phyloP scores from a whole-genome alignment of 2,113 vertebrate genomes.

The Symphodus melops region DNA sequence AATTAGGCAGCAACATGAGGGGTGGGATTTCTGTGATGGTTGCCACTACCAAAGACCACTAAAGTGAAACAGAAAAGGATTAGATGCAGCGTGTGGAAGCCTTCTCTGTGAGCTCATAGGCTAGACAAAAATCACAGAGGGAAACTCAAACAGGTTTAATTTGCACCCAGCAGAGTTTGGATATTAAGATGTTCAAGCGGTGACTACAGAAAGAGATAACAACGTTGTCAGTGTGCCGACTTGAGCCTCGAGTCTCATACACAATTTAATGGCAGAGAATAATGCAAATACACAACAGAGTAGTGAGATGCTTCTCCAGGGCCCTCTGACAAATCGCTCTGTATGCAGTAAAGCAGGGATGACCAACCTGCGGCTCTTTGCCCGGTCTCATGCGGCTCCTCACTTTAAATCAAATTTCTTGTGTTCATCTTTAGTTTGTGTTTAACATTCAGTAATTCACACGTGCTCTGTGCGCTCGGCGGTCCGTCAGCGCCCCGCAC shows the following conservation, averaged over 20 bases:
- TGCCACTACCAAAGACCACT: conserved; percentile 96
- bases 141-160: conserved; percentile 10
- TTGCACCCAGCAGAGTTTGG: conserved; percentile 14
- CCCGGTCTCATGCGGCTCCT: no score
- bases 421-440: no score
- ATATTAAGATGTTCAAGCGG: conserved; percentile 20
- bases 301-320: conserved; percentile 22
- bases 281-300: conserved; percentile 57
- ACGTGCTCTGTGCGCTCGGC: no score
- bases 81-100: background rate
- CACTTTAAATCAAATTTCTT: no score
- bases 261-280: conserved; percentile 35
- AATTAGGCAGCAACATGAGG: conserved; percentile 93
- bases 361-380: no score
- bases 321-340: conserved; percentile 71
- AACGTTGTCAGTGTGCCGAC: conserved; percentile 44
- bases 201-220: conserved; percentile 29
- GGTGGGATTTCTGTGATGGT: conserved; percentile 97
- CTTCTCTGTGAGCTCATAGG: background rate
- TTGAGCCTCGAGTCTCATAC: background rate
- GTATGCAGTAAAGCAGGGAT: conserved; percentile 54
- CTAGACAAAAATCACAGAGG: conserved; percentile 21
- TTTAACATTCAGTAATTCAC: no score
- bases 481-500: no score
- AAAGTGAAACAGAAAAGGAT: conserved; percentile 20